Conservation (phyloP, 2,797 vertebrate genomes). For the Rousettus madagascariensis region DNA sequence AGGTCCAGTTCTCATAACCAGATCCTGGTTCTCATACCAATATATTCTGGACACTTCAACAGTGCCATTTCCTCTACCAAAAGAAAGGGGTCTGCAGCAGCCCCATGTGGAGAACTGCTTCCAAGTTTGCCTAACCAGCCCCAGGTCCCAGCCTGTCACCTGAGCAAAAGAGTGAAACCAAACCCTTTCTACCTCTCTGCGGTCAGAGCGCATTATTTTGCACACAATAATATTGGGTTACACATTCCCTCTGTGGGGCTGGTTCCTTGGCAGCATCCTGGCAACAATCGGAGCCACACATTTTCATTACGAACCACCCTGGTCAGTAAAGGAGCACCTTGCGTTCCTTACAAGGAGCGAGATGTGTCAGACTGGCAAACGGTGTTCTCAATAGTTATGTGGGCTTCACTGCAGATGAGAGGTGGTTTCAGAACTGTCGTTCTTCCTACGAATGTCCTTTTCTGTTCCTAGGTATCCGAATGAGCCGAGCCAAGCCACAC, state of each 20-base stretch:
- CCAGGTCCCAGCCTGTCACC: not conserved
- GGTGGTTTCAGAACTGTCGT: not conserved
- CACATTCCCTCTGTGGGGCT: not conserved
- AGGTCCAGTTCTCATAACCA: not conserved
- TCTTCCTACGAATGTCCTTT: not conserved
- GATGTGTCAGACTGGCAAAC: not conserved
- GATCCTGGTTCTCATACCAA: not conserved
- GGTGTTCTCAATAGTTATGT: not conserved
- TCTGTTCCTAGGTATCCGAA: not conserved
- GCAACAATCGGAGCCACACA: not conserved
- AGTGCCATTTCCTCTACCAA: not conserved
- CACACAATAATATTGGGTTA: constrained; percentile 33
- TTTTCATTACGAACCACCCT: constrained; percentile 16
- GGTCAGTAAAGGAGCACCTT: not conserved
- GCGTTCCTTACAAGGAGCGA: not conserved
- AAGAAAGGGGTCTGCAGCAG: not conserved
- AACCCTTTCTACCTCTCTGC: not conserved
- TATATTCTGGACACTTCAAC: not conserved
- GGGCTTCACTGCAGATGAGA: not conserved
- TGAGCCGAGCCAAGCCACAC: not conserved
- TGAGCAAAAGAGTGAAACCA: not conserved
- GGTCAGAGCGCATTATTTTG: not conserved
- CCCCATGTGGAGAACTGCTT: not conserved
- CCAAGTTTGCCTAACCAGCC: not conserved
- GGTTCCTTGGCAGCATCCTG: not conserved